Evolutionary conservation across 2,888 invertebrate genomes (phyloP).

Genomic region (Drosophila greeni): DNA sequence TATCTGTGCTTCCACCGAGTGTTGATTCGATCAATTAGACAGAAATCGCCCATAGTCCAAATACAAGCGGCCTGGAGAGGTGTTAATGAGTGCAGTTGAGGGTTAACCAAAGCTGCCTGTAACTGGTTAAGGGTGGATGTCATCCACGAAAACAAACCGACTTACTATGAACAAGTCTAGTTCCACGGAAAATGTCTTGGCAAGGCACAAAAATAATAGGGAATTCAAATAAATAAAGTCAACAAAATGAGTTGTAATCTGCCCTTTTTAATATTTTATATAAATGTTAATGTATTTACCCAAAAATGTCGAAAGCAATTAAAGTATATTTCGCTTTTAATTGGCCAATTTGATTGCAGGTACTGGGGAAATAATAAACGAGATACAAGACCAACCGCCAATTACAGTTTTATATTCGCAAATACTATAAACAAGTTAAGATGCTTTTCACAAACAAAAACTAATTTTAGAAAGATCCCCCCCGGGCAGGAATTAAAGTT

Average conservation of each 20-base stretch:
- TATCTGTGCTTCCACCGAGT: slow-evolving; percentile 54
- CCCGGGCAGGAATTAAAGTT: slow-evolving; percentile 4
- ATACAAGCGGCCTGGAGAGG: slow-evolving; percentile 43
- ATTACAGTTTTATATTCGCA: slow-evolving; percentile 46
- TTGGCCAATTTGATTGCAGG: slow-evolving; percentile 13
- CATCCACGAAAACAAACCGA: slow-evolving; percentile 1
- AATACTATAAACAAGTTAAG: slow-evolving; percentile 44
- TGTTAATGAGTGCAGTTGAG: slow-evolving; percentile 55
- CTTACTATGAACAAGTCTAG: background rate
- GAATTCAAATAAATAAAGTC: slow-evolving; percentile 4
- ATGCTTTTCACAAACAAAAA: slow-evolving; percentile 30
- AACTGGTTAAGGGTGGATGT: slow-evolving; percentile 49
- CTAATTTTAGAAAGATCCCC: slow-evolving; percentile 21
- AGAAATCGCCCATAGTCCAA: slow-evolving; percentile 31
- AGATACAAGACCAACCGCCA: slow-evolving; percentile 27
- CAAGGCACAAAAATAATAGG: background rate
- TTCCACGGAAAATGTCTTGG: background rate
- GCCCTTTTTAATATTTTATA: background rate
- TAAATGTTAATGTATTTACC: background rate
- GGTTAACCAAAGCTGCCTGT: slow-evolving; percentile 46
- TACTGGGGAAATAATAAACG: slow-evolving; percentile 6
- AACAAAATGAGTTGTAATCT: background rate
- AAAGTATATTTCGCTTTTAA: slow-evolving; percentile 5
- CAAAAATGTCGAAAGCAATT: slow-evolving; percentile 10
- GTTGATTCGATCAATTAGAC: slow-evolving; percentile 61